Conservation (phyloP, 2,888 invertebrate genomes). For the Hemicrepidius hirtus region DNA sequence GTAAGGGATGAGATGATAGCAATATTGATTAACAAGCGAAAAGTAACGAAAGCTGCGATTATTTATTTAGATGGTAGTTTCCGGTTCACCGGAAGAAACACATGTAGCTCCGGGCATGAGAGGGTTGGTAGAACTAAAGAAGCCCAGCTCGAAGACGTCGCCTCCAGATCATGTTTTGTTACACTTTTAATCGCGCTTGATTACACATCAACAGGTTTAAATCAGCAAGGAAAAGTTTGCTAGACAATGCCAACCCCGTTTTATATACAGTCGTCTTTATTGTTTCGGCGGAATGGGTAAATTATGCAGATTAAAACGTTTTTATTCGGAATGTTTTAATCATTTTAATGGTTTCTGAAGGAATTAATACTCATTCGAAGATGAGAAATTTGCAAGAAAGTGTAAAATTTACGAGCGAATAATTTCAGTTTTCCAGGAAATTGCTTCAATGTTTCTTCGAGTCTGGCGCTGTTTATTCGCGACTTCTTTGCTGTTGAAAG, state of each 20-base stretch:
- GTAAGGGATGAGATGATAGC: slow-evolving; percentile 19
- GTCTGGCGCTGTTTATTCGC: slow-evolving; percentile 58
- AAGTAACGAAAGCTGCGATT: slow-evolving; percentile 27
- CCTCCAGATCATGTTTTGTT: slow-evolving; percentile 61
- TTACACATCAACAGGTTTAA: slow-evolving; percentile 58
- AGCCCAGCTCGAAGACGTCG: slow-evolving; percentile 58
- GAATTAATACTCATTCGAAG: slow-evolving; percentile 65
- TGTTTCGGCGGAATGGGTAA: slow-evolving; percentile 49
- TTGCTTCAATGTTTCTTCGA: slow-evolving; percentile 68
- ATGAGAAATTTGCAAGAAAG: slow-evolving; percentile 63
- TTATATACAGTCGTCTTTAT: slow-evolving; percentile 28
- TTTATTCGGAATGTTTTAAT: slow-evolving; percentile 66
- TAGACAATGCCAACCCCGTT: slow-evolving; percentile 26
- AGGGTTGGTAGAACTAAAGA: slow-evolving; percentile 53
- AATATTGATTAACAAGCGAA: slow-evolving; percentile 31
- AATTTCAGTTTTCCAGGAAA: slow-evolving; percentile 70
- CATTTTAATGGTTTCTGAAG: slow-evolving; percentile 68
- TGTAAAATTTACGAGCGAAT: slow-evolving; percentile 68
- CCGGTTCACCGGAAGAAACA: slow-evolving; percentile 57
- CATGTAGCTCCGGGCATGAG: slow-evolving; percentile 58
- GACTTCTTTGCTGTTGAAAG: slow-evolving; percentile 52
- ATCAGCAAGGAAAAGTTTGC: slow-evolving; percentile 22
- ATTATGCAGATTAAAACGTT: slow-evolving; percentile 63
- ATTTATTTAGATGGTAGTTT: slow-evolving; percentile 44
- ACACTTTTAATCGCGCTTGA: slow-evolving; percentile 59